Base-by-base conservation (phyloP, 2,888 invertebrate genomes). In the Pantelozetes paolii region DNA sequence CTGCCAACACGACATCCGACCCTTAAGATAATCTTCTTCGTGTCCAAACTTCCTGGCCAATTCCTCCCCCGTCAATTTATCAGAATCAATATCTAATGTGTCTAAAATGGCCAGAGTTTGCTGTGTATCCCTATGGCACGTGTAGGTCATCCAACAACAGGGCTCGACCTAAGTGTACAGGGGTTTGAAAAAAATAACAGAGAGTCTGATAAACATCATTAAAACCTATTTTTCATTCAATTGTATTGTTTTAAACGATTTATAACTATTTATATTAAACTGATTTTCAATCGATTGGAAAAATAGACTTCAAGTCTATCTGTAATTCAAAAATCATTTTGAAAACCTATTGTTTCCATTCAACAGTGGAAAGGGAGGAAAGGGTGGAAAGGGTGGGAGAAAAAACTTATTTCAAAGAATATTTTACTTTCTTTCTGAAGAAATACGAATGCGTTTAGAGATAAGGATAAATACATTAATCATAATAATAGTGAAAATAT, bases 71-170 rank as follows among this genome's bases (percentile, higher is more conserved):
- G 94, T 94, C 62, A 96, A 95, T 83, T 94, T 95, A 84, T 94
- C 84, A 76, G 96, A 96, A 84, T 99, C 98, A 81, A 98, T 87
- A 85, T 99, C 99, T 81, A 99, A 86, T 77, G 95, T 88, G 85
- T 99, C 99, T 81, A 99, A 86, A 76, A 99, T 98, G 75, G 96
- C 94, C 82, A 99, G 86, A 71, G 98, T 99, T 85, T 98, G 97
- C 85, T 99, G 97, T 76, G 99, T 99, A 86, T 99, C 97, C 80
- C 96, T 89, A 87, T 94, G 94, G 92, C 93, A 84, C 30, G 86
- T 87, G 80, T 99, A 99, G 11, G 98, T 99, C 97, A 98, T 98
- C 98, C 99, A 99, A 84, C 99, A 99, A 84, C 98, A 99, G 6
- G 98, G 98, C 83, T 98, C 97, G 80, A 98, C 97, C 81, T 83